Percentiles rank a stretch among this genome's conserved stretches.
Conservation (phyloP, 2,797 vertebrate species). For the Melanotaenia trifasciata region DNA sequence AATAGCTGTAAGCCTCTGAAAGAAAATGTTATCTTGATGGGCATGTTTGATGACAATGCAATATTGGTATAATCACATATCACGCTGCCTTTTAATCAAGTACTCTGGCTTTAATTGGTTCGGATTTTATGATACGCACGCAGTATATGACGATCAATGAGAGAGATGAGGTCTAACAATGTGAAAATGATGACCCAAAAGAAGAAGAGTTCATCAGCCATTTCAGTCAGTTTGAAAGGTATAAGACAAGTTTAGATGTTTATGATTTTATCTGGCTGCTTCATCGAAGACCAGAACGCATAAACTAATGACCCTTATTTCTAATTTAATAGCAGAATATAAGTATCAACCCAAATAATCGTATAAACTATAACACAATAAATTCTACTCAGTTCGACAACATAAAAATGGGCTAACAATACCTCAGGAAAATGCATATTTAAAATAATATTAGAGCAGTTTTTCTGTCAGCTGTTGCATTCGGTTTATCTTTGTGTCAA, state of each 20-base stretch:
- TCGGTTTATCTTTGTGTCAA: not conserved
- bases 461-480: not conserved
- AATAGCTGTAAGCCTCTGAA: not conserved
- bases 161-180: constrained; percentile 4
- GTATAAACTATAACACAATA: not conserved
- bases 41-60: not conserved
- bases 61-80: not conserved
- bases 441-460: not conserved
- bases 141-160: not conserved
- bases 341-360: not conserved
- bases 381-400: not conserved
- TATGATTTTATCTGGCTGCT: not conserved
- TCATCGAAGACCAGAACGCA: not conserved
- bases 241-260: not conserved
- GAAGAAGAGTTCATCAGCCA: not conserved
- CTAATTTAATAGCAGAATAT: not conserved
- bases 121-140: not conserved
- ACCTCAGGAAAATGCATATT: not conserved
- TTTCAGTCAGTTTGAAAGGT: not conserved
- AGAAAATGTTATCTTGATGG: not conserved
- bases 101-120: not conserved
- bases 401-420: not conserved
- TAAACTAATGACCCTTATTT: not conserved
- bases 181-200: constrained; percentile 1
- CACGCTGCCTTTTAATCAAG: not conserved